These are phyloP conservation scores for Bombus turneri DNA, from an alignment of 1,140 invertebrate species.

Conservation along the genomic window DNA sequence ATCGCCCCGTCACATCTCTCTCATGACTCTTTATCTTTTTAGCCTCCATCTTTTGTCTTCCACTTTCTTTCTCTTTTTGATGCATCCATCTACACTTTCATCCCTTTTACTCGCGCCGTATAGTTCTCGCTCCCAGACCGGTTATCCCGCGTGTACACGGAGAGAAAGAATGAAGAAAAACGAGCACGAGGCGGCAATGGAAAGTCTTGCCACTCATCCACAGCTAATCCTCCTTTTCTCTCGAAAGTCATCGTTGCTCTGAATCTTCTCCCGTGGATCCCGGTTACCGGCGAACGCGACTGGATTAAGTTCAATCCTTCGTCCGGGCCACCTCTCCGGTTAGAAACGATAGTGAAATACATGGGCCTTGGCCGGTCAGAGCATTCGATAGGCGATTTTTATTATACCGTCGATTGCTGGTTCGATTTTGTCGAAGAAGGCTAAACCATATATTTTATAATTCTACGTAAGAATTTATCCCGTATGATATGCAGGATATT, in stretches of 20 bases:
- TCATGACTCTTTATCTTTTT: background rate
- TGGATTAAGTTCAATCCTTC: slow-evolving; percentile 43
- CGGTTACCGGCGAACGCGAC: slow-evolving; percentile 31
- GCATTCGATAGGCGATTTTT: background rate
- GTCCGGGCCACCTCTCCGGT: slow-evolving; percentile 18
- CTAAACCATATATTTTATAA: too few species aligned
- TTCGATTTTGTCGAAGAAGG: background rate
- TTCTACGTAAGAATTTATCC: background rate
- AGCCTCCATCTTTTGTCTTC: background rate
- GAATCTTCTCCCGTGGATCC: slow-evolving; percentile 53
- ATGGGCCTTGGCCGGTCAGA: background rate
- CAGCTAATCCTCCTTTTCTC: slow-evolving; percentile 72
- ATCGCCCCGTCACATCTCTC: slow-evolving; percentile 64
- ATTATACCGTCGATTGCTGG: too few species aligned
- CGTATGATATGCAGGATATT: background rate
- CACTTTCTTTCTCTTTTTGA: slow-evolving; percentile 39
- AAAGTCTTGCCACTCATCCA: slow-evolving; percentile 68
- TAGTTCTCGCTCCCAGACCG: slow-evolving; percentile 6
- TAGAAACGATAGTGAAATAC: background rate
- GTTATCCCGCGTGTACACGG: slow-evolving; percentile 37
- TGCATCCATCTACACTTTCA: slow-evolving; percentile 25
- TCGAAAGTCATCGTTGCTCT: slow-evolving; percentile 59
- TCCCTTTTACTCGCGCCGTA: background rate
- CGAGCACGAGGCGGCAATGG: slow-evolving; percentile 53
- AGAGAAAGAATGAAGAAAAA: slow-evolving; percentile 61